Evolutionary conservation across 2,888 invertebrate species (phyloP).

Genomic region (Bruchidius siliquastri): DNA sequence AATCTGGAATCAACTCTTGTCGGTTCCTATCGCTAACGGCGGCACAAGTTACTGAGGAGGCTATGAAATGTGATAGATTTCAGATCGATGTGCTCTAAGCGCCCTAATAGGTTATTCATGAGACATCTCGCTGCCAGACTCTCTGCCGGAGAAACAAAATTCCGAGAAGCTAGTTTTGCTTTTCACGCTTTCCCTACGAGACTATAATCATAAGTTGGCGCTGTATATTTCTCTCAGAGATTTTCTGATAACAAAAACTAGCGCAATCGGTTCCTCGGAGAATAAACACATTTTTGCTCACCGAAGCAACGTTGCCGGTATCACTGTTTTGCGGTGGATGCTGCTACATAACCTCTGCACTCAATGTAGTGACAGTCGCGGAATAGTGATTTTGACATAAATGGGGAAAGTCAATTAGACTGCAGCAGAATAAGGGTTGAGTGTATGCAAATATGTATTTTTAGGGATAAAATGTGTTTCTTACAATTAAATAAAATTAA

Average conservation of each 20-base stretch:
- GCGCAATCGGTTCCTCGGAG: not conserved
- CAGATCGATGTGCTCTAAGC: constrained; percentile 13
- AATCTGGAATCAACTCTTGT: not conserved
- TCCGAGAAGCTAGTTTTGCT: not conserved
- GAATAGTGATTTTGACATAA: too few relatives aligned
- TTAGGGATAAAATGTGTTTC: too few relatives aligned
- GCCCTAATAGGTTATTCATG: constrained; percentile 14
- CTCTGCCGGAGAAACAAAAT: not conserved
- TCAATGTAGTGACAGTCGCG: too few relatives aligned
- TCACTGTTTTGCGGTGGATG: not conserved
- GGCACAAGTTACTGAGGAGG: constrained; percentile 7
- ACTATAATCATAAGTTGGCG: not conserved
- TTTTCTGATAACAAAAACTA: not conserved
- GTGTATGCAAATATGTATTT: too few relatives aligned
- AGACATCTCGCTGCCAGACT: not conserved
- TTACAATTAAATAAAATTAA: too few relatives aligned
- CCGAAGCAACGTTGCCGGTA: not conserved
- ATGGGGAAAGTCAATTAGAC: too few relatives aligned
- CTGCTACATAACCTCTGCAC: too few relatives aligned
- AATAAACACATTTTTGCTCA: not conserved
- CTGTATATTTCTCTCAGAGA: not conserved
- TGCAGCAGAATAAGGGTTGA: too few relatives aligned
- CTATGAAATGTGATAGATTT: constrained; percentile 17
- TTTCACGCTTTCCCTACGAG: not conserved
- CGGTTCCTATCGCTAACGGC: not conserved